Evolutionary conservation across 2,888 invertebrate genomes (phyloP), one percentile per base, ranked within the genome.

Genomic region (Scrobipalpa atriplicella): DNA sequence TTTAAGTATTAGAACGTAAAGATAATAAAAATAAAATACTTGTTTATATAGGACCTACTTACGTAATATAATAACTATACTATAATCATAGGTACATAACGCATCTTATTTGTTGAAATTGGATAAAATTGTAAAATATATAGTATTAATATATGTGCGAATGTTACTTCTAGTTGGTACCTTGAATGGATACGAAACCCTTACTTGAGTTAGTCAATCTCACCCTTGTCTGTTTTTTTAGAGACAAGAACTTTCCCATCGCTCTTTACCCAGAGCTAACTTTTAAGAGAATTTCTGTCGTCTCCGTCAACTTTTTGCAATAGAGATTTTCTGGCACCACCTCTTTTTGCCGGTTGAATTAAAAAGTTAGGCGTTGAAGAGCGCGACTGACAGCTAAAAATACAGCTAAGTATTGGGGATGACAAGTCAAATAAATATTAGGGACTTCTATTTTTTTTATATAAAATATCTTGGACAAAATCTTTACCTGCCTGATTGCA

Each of bases 341-440:
- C 58, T 58, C 58, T 3, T 58, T 58, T 58, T 58, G 58, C 16
- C 36, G 36, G 36, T 58, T 58, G 58, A 58, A 58, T 58, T 58
- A 58, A 29, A 58, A 58, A 58, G 58, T 58, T 58, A 58, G 21
- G 8, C n/a, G 58, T 10, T 29, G 9, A 38, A 36, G 21, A 54
- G 54, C 21, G 36, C 58, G 58, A 58, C 58, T 29, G n/a, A 58
- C n/a, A n/a, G 11, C n/a, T 58, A n/a, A n/a, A 58, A 58, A 36
- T 58, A 36, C 9, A 56, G 16, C 21, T 29, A 58, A 8, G 21
- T n/a, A 56, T 13, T 43, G 3, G 43, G 11, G 43, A 43, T 13
- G 11, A 43, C 43, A 43, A 43, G 11, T 43, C 13, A 43, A 29
- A 29, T 29, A 29, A 29, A 29, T 29, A 29, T 29, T 29, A 29